Evolutionary conservation across 2,797 vertebrate species (phyloP).

Genomic region (Hipposideros larvatus): DNA sequence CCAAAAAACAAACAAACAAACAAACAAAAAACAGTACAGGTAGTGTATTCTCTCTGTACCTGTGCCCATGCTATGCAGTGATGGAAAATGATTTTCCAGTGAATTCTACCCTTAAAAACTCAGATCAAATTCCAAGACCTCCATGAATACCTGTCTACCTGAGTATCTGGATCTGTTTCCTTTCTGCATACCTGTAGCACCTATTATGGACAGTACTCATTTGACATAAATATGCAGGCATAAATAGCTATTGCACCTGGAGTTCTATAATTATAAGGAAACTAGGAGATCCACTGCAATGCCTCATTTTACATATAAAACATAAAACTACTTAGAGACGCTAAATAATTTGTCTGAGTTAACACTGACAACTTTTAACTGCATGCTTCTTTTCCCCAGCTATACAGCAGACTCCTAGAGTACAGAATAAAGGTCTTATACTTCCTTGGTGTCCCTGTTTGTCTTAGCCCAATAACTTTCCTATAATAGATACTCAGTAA

Average conservation of each 20-base stretch:
- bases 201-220: background rate
- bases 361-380: background rate
- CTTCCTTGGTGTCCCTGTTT: background rate
- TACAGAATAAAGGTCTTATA: background rate
- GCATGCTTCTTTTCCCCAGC: background rate
- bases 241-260: background rate
- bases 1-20: background rate
- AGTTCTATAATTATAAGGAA: background rate
- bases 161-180: background rate
- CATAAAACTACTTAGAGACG: background rate
- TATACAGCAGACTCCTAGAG: background rate
- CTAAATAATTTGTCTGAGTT: constrained; percentile 37
- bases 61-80: background rate
- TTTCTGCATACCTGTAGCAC: background rate
- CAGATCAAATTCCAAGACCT: background rate
- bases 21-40: background rate
- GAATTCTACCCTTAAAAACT: background rate
- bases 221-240: background rate
- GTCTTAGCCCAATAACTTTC: background rate
- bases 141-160: background rate
- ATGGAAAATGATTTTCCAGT: background rate
- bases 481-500: background rate
- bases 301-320: background rate
- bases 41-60: background rate
- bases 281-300: background rate